Conservation (phyloP, 2,888 invertebrate species). For the Eupithecia subfuscata region DNA sequence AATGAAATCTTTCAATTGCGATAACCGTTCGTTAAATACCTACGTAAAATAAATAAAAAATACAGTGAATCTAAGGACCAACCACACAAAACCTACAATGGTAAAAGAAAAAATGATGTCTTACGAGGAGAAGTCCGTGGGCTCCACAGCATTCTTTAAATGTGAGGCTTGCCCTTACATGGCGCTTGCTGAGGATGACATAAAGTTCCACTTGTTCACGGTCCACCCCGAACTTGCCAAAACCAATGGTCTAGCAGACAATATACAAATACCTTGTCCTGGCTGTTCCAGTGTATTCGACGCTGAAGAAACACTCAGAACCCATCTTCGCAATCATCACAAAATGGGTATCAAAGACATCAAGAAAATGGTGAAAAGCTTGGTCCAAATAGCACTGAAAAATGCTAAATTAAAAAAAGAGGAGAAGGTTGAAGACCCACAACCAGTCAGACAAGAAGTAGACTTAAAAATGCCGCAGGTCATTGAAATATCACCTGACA, state of each 20-base stretch:
- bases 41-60: background rate
- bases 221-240: slow-evolving; percentile 78
- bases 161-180: slow-evolving; percentile 83
- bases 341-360: slow-evolving; percentile 86
- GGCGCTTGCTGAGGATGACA: slow-evolving; percentile 80
- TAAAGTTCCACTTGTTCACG: slow-evolving; percentile 80
- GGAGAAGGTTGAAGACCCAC: slow-evolving; percentile 47
- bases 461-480: slow-evolving; percentile 76
- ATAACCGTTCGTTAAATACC: background rate
- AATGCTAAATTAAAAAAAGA: slow-evolving; percentile 76
- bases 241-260: slow-evolving; percentile 80
- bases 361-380: slow-evolving; percentile 83
- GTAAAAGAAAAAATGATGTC: slow-evolving; percentile 76
- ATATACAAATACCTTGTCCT: slow-evolving; percentile 85
- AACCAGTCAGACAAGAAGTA: slow-evolving; percentile 52
- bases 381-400: slow-evolving; percentile 77
- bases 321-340: slow-evolving; percentile 88
- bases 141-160: slow-evolving; percentile 80
- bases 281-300: slow-evolving; percentile 87
- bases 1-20: background rate
- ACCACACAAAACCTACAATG: slow-evolving; percentile 48
- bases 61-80: background rate
- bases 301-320: slow-evolving; percentile 84
- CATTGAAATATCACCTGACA: slow-evolving; percentile 77
- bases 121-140: slow-evolving; percentile 79